These are phyloP conservation scores for Hydrotaea cyrtoneurina DNA, from an alignment of 2,888 invertebrate species.

Conservation along the genomic window DNA sequence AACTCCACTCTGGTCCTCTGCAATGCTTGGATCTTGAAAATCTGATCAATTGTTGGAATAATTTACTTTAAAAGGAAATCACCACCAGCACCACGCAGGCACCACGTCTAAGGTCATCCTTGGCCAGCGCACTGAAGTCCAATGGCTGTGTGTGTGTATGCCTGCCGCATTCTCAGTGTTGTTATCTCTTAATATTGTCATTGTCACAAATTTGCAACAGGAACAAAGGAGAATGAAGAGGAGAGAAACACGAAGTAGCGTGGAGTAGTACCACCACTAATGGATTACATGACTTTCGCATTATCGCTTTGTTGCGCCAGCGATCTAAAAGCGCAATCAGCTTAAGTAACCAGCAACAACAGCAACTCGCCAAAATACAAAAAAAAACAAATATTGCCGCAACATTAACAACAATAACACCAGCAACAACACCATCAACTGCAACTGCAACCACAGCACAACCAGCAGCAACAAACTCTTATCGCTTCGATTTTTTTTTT, in stretches of 20 bases:
- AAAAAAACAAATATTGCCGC: constrained; percentile 35
- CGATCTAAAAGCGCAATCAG: constrained; percentile 70
- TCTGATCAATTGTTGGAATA: constrained; percentile 67
- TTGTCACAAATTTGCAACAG: constrained; percentile 81
- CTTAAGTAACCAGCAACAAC: constrained; percentile 43
- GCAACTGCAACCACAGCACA: constrained; percentile 8
- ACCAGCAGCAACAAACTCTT: constrained; percentile 48
- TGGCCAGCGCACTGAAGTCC: not conserved
- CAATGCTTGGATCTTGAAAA: constrained; percentile 33
- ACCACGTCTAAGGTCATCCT: constrained; percentile 56
- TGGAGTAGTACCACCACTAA: constrained; percentile 77
- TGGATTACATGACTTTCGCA: constrained; percentile 81
- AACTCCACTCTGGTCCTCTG: constrained; percentile 21
- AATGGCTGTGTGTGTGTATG: constrained; percentile 51
- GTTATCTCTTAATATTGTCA: constrained; percentile 81
- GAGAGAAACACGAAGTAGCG: constrained; percentile 76
- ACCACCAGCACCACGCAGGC: constrained; percentile 36
- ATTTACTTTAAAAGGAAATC: constrained; percentile 51
- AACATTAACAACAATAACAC: constrained; percentile 39
- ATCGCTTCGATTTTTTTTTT: constrained; percentile 48
- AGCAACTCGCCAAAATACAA: constrained; percentile 41
- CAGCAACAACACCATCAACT: constrained; percentile 26
- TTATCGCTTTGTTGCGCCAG: constrained; percentile 80
- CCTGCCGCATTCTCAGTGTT: constrained; percentile 61
- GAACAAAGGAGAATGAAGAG: constrained; percentile 48